phyloP scores from a whole-genome alignment of 2,113 vertebrate species.

The Chrysochloris asiatica region DNA sequence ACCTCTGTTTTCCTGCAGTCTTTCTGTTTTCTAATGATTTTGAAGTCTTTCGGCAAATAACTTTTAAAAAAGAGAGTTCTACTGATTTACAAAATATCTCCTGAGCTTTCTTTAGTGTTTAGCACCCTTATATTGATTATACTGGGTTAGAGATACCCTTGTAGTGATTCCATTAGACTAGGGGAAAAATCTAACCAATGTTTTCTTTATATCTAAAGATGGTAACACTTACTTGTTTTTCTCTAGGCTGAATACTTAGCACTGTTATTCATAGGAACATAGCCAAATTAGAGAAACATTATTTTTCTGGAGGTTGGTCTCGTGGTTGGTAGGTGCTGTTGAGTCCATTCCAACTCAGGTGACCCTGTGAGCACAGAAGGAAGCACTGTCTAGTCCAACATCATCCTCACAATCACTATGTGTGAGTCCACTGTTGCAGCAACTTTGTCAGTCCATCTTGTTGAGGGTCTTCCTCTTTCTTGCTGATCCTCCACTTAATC shows the following conservation, averaged over 20 bases:
- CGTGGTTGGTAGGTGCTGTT: too few species aligned
- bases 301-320: background rate
- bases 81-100: background rate
- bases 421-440: too few species aligned
- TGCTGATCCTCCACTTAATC: too few species aligned
- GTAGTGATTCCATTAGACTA: background rate
- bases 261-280: slow-evolving; percentile 29
- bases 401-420: too few species aligned
- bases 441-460: too few species aligned
- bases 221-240: slow-evolving; percentile 7
- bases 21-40: background rate
- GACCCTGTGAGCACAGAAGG: too few species aligned
- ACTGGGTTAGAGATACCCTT: background rate
- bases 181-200: background rate
- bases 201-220: slow-evolving; percentile 26
- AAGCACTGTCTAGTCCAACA: too few species aligned
- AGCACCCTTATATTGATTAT: background rate
- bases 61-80: background rate
- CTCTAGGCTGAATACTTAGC: background rate
- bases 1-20: background rate
- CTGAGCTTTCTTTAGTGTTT: background rate
- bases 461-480: too few species aligned
- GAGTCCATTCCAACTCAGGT: too few species aligned
- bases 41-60: slow-evolving; percentile 24
- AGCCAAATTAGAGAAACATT: background rate